phyloP scores from a whole-genome alignment of 92 coral and sea anemone species.

The Porites rus region DNA sequence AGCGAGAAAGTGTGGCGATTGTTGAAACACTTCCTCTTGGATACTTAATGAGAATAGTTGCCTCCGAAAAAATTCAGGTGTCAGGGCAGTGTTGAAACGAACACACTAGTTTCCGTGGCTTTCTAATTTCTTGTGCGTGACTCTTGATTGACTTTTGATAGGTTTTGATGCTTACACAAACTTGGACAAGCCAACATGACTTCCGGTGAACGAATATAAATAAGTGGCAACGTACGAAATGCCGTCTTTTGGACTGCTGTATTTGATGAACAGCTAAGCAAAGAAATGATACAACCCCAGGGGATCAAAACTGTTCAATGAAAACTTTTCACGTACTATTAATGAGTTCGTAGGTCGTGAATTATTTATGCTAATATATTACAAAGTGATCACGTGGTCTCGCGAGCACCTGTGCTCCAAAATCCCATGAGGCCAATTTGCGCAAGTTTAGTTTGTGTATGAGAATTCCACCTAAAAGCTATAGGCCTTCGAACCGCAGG shows the following conservation, averaged over 20 bases:
- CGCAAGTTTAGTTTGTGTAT: conserved; percentile 85
- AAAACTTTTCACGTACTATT: conserved; percentile 49
- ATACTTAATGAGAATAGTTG: background rate
- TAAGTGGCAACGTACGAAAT: background rate
- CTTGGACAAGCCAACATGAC: background rate
- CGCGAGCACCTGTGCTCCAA: conserved; percentile 80
- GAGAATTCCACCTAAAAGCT: conserved; percentile 85
- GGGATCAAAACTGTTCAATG: conserved; percentile 41
- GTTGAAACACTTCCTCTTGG: background rate
- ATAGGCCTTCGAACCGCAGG: conserved; percentile 61
- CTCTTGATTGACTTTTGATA: background rate
- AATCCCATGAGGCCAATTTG: conserved; percentile 93
- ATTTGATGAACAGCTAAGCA: conserved; percentile 11
- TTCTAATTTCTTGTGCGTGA: conserved; percentile 6
- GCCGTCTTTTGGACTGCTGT: background rate
- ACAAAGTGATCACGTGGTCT: conserved; percentile 67
- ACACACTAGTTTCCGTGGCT: background rate
- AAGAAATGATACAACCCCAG: conserved; percentile 35
- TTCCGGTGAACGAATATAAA: conserved; percentile 2
- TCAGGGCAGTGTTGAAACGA: background rate
- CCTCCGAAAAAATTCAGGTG: conserved; percentile 8
- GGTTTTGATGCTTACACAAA: background rate
- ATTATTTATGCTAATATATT: conserved; percentile 63
- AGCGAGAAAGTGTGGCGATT: background rate
- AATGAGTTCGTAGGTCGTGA: conserved; percentile 1